phyloP scores from a whole-genome alignment of 2,888 invertebrate genomes.

The Papilio demoleus region DNA sequence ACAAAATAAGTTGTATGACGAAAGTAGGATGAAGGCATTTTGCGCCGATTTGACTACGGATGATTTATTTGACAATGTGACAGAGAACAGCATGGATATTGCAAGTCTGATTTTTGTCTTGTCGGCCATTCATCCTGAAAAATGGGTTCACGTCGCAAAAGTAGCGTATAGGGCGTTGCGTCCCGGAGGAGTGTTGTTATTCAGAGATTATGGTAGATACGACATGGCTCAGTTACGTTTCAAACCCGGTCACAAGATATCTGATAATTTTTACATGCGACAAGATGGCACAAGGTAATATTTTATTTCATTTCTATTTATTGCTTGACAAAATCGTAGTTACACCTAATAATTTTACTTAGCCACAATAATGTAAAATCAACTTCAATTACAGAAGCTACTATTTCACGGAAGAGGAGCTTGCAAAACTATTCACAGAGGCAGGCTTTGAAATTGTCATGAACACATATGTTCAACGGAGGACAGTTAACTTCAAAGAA shows the following conservation, averaged over 20 bases:
- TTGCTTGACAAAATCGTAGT: too few relatives aligned
- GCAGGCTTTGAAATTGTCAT: conserved; percentile 88
- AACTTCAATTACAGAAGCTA: conserved; percentile 85
- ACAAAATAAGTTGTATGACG: conserved; percentile 86
- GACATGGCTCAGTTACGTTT: conserved; percentile 98
- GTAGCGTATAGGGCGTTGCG: conserved; percentile 87
- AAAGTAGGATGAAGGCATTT: conserved; percentile 88
- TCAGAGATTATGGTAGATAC: conserved; percentile 97
- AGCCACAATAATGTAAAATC: neutral
- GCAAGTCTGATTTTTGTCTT: conserved; percentile 97
- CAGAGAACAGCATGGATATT: conserved; percentile 86
- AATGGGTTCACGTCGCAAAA: conserved; percentile 85
- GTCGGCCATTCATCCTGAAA: conserved; percentile 95
- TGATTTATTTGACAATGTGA: conserved; percentile 83
- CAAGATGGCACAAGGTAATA: conserved; percentile 96
- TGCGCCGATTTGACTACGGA: conserved; percentile 92
- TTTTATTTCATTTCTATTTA: too few relatives aligned
- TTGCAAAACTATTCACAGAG: conserved; percentile 85
- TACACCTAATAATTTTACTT: too few relatives aligned
- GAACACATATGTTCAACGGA: conserved; percentile 91
- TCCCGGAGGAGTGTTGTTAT: conserved; percentile 91
- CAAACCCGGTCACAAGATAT: conserved; percentile 94
- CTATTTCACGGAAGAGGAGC: conserved; percentile 90
- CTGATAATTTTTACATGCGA: conserved; percentile 96
- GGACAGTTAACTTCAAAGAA: conserved; percentile 97